Conservation (phyloP, 2,888 invertebrate genomes). For the Pollenia angustigena region DNA sequence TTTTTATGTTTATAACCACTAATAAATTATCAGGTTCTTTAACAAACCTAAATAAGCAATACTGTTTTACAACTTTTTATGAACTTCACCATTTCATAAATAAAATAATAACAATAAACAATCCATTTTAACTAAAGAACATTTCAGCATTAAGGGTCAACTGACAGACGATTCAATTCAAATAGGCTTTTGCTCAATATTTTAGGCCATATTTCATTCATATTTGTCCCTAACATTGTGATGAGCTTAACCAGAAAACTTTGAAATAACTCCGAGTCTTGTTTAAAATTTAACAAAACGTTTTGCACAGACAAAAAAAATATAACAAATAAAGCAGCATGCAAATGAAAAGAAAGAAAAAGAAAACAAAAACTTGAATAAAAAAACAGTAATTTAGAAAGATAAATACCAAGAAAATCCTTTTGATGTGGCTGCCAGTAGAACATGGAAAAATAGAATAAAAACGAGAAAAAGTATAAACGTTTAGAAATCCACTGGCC, state of each 20-base stretch:
- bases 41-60: background rate
- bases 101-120: background rate
- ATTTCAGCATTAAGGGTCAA: background rate
- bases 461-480: conserved; percentile 20
- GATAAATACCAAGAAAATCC: conserved; percentile 70
- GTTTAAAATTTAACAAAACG: conserved; percentile 11
- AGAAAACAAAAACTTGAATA: conserved; percentile 26
- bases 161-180: background rate
- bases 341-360: background rate
- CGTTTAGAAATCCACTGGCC: conserved; percentile 68
- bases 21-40: background rate
- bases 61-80: background rate
- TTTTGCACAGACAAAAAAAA: conserved; percentile 46
- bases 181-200: conserved; percentile 16
- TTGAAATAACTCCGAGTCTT: conserved; percentile 18
- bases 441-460: background rate
- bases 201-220: conserved; percentile 33
- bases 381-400: conserved; percentile 70
- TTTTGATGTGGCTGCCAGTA: conserved; percentile 68
- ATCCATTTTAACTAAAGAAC: background rate
- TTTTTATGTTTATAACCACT: too few relatives aligned
- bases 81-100: background rate
- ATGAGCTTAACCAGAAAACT: conserved; percentile 48
- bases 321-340: conserved; percentile 44
- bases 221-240: conserved; percentile 18